Evolutionary conservation across 92 coral and sea anemone species (phyloP), one percentile per base, ranked within the genome.

Genomic region (Porites lobata): DNA sequence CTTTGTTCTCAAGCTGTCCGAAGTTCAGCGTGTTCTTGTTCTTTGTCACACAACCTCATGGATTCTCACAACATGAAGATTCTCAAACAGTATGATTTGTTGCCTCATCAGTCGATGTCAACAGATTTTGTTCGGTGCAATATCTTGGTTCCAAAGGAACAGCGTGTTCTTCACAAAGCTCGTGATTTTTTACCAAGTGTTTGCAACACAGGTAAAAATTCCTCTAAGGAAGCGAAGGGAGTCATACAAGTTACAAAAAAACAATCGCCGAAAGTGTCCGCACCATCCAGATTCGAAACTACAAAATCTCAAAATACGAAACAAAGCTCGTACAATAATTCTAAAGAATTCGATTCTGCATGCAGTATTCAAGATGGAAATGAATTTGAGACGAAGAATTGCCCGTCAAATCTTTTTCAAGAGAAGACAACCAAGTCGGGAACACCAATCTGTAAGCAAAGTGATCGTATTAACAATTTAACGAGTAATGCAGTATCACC

Each of bases 41-140:
- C 51, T 12, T 74, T 73, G 62, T 79, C 90, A 9, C 93, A 90
- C 73, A 17, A 38, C 32, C n/a, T 79, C 12, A 54, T 12, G 59
- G 81, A 78, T 47, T 54, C 77, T 14, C 90, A 79, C 47, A 90
- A 79, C 86, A 79, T 71, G 73, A 68, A 18, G 8, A 57, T 90
- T 71, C 82, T 90, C 51, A 32, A 14, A 1, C 78, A 73, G 51
- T 90, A 53, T 51, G 82, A 50, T 0, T 54, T 85, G 15, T 63
- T 68, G 75, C 59, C 26, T 7, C 21, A 18, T 9, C 38, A 64
- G 8, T 0, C 54, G 7, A 11, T 22, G 17, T 29, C 18, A 15
- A 24, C 5, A 2, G 78, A 68, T 8, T 26, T 58, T 29, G 38
- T 82, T 6, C 69, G 69, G 4, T 77, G 57, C 22, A 58, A 13